Evolutionary conservation across 2,888 invertebrate genomes (phyloP).

Genomic region (Amphipoea lucens): DNA sequence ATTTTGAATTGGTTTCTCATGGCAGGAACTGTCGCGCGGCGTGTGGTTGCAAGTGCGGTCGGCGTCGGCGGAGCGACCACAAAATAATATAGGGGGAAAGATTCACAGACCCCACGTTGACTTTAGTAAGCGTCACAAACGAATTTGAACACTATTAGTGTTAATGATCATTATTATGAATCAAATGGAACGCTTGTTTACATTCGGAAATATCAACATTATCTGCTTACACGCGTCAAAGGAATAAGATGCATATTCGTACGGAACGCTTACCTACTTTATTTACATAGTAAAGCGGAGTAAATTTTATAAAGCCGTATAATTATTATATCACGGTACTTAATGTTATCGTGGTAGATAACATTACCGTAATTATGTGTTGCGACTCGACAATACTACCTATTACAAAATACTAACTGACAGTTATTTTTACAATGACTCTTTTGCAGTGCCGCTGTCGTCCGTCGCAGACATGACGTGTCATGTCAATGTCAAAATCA

Average conservation of each 20-base stretch:
- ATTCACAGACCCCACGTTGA: neutral
- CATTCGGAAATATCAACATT: neutral
- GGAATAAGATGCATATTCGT: neutral
- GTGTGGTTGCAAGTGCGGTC: constrained; percentile 14
- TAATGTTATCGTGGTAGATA: too few relatives aligned
- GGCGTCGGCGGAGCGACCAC: neutral
- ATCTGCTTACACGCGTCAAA: neutral
- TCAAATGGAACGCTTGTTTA: neutral
- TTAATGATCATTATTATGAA: neutral
- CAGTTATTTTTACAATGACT: neutral
- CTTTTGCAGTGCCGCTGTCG: neutral
- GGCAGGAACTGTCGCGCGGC: neutral
- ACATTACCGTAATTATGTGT: too few relatives aligned
- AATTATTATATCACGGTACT: too few relatives aligned
- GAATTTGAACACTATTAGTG: neutral
- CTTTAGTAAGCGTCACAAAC: neutral
- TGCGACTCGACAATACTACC: neutral
- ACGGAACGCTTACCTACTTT: neutral
- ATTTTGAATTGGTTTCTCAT: constrained; percentile 19
- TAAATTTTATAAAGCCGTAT: too few relatives aligned
- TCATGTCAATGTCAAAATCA: neutral
- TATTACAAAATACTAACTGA: neutral
- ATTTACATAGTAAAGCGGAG: too few relatives aligned
- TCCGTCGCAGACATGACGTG: neutral
- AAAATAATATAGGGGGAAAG: neutral